phyloP scores from a whole-genome alignment of 2,888 invertebrate genomes.

The Argyresthia albistria region DNA sequence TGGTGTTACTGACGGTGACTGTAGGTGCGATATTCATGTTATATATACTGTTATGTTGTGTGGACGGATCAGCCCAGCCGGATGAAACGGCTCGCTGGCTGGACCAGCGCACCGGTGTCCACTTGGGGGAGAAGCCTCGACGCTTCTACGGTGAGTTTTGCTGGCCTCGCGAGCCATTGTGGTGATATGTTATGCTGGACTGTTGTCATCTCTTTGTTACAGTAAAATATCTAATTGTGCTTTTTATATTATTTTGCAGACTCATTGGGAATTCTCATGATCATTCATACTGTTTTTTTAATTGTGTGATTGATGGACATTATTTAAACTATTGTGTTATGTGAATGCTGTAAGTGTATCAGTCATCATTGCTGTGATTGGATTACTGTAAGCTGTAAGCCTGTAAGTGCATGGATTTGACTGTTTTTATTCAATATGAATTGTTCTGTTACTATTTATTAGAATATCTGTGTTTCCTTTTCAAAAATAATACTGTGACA shows the following conservation, averaged over 20 bases:
- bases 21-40: conserved; percentile 71
- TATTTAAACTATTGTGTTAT: too few relatives aligned
- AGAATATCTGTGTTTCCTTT: too few relatives aligned
- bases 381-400: too few relatives aligned
- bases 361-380: too few relatives aligned
- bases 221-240: too few relatives aligned
- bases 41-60: conserved; percentile 72
- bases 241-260: neutral
- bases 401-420: too few relatives aligned
- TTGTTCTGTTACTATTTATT: too few relatives aligned
- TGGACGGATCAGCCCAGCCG: conserved; percentile 67
- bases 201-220: neutral
- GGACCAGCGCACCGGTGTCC: conserved; percentile 39
- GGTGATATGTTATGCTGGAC: neutral
- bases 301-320: too few relatives aligned
- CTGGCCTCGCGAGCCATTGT: neutral
- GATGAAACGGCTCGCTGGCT: conserved; percentile 66
- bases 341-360: too few relatives aligned
- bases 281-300: too few relatives aligned
- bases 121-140: conserved; percentile 47
- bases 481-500: too few relatives aligned
- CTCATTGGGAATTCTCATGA: neutral
- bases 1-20: conserved; percentile 59
- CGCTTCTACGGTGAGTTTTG: conserved; percentile 65
- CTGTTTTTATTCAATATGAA: too few relatives aligned